Percentiles rank a stretch among this genome's conserved stretches.
These are phyloP conservation scores for Pyralis farinalis DNA, from an alignment of 2,888 invertebrate species.

Conservation along the genomic window DNA sequence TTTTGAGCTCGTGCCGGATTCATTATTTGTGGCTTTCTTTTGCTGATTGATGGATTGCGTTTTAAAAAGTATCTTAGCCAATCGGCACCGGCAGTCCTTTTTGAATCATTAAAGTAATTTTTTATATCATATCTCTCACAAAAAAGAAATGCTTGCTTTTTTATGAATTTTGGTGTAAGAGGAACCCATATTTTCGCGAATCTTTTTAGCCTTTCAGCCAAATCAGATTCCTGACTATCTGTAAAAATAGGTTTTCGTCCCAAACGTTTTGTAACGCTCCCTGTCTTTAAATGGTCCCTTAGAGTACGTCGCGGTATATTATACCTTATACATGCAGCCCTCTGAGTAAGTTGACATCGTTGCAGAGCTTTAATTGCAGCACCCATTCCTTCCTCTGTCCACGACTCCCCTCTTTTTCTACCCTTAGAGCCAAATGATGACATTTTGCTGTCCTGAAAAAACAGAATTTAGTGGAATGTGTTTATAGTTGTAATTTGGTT, in stretches of 20 bases:
- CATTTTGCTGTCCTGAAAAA: no score
- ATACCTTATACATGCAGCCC: constrained; percentile 10
- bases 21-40: constrained; percentile 26
- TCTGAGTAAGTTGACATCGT: no score
- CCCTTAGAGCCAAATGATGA: no score
- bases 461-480: no score
- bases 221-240: constrained; percentile 12
- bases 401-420: no score
- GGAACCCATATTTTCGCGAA: constrained; percentile 12
- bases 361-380: no score
- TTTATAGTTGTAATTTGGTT: no score
- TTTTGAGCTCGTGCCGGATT: constrained; percentile 31
- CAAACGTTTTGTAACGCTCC: no score
- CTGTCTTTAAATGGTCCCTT: no score
- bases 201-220: constrained; percentile 12
- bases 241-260: constrained; percentile 10
- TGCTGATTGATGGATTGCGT: constrained; percentile 22
- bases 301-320: no score
- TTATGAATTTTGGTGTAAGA: constrained; percentile 8
- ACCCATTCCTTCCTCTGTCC: no score
- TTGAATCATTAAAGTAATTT: constrained; percentile 14
- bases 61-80: constrained; percentile 22
- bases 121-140: constrained; percentile 9
- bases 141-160: constrained; percentile 6
- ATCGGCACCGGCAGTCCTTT: constrained; percentile 19